These are phyloP conservation scores for Opisthograptis luteolata DNA, from an alignment of 2,888 invertebrate species.

Conservation along the genomic window DNA sequence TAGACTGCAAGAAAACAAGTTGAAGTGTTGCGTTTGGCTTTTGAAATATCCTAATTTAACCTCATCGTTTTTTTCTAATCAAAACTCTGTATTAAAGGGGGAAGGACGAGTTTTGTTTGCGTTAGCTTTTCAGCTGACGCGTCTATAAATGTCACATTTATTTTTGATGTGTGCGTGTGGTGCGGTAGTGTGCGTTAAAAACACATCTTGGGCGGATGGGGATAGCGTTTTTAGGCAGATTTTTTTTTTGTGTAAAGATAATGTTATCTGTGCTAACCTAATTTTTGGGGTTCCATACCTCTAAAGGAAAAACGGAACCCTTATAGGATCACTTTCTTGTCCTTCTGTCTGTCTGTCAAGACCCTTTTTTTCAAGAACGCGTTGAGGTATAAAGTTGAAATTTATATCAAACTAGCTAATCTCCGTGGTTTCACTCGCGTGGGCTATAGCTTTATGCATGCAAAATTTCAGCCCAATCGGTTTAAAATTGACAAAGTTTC, in stretches of 20 bases:
- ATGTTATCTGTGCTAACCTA: slow-evolving; percentile 42
- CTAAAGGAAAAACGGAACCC: too few relatives aligned
- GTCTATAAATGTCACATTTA: slow-evolving; percentile 73
- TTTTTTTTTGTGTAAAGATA: slow-evolving; percentile 53
- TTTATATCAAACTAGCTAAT: too few relatives aligned
- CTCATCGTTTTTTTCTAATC: slow-evolving; percentile 38
- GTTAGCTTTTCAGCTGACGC: slow-evolving; percentile 75
- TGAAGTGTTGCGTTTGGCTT: slow-evolving; percentile 73
- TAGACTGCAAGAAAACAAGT: slow-evolving; percentile 43
- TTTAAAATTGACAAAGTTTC: too few relatives aligned
- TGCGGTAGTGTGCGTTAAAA: slow-evolving; percentile 65
- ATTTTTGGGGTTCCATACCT: too few relatives aligned
- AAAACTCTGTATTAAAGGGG: slow-evolving; percentile 38
- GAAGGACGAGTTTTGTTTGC: slow-evolving; percentile 51
- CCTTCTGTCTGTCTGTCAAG: too few relatives aligned
- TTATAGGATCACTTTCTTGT: too few relatives aligned
- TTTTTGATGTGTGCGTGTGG: slow-evolving; percentile 52
- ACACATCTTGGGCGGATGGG: slow-evolving; percentile 71
- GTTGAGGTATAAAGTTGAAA: too few relatives aligned
- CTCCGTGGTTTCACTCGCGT: too few relatives aligned
- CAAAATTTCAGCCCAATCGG: too few relatives aligned
- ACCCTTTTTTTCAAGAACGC: too few relatives aligned
- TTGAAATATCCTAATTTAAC: slow-evolving; percentile 80
- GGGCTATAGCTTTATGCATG: too few relatives aligned
- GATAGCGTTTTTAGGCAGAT: slow-evolving; percentile 58